Base-by-base conservation (phyloP, 2,888 invertebrate genomes). In the Pandemis corylana region DNA sequence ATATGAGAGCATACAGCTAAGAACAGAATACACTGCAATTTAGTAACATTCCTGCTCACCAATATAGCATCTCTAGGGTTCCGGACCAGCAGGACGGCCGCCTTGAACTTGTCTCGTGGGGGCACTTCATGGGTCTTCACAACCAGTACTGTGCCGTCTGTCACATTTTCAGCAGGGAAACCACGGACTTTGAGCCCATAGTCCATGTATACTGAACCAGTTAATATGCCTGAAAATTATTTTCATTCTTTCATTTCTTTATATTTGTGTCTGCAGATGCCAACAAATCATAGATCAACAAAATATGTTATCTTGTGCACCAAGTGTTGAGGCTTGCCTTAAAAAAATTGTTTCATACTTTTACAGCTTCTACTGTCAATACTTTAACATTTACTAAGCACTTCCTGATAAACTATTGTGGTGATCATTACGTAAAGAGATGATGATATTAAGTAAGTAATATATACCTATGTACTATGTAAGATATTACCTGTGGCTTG, bases 81-180 rank as follows among this genome's bases (percentile, higher is more conserved):
- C 59, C 97, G 93, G 59, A 97, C 96, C 67, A 97, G 90, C 44
- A 97, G 89, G 69, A 97, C 95, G 0, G 97, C 97, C 72, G 96
- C 96, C 72, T 95, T 89, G 84, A 97, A 97, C 63, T 95, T 95
- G 68, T 91, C 88, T 0, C 92, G 90, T 5, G 96, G 92, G 6
- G 97, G 97, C 89, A 96, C 96, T 84, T 97, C 97, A 87, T 97
- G 97, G 0, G 97, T 97, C 89, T 97, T 97, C 44, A 97, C 97
- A 13, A 97, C 95, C 72, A 97, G 90, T 7, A 97, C 97, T 10
- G 97, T 96, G 46, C 96, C 97, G 87, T 97, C 97, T 4, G 95
- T 95, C 0, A 97, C 94, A 85, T 96, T 96, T 87, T 97, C 97
- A 0, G 96, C 97, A 0, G 97, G 97, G 85, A 97, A 97, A 0